A percentile compares a stretch with the other conserved stretches of the same genome.
Conservation (phyloP, 2,797 vertebrate genomes). For the Mastacembelus armatus region DNA sequence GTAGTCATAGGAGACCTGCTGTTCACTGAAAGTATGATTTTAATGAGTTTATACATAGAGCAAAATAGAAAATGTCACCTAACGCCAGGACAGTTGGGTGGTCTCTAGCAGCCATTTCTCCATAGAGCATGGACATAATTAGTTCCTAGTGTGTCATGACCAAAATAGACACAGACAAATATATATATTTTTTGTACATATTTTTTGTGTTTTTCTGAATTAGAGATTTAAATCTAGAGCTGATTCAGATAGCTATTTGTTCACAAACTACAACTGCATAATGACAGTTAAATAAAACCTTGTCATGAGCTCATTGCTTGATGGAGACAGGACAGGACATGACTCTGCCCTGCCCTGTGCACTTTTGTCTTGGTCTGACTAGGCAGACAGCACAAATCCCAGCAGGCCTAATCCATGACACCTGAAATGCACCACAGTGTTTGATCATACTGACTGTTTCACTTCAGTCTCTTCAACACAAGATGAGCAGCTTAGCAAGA, state of each 20-base stretch:
- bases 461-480: slow-evolving; percentile 1
- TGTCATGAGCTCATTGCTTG: not conserved
- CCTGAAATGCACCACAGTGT: slow-evolving; percentile 24
- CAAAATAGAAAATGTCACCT: too few species aligned
- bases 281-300: not conserved
- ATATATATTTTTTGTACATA: too few species aligned
- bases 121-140: too few species aligned
- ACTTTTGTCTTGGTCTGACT: slow-evolving; percentile 15
- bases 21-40: too few species aligned
- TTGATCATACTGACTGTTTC: slow-evolving; percentile 49
- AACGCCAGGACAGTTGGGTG: too few species aligned
- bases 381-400: slow-evolving; percentile 34
- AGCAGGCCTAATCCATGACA: slow-evolving; percentile 51
- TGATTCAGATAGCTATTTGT: not conserved
- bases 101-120: too few species aligned
- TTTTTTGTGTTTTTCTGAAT: too few species aligned
- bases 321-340: slow-evolving; percentile 17
- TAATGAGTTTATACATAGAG: too few species aligned
- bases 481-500: slow-evolving; percentile 37
- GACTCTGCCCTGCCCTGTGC: slow-evolving; percentile 5
- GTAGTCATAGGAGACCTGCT: too few species aligned
- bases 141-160: too few species aligned
- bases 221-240: not conserved
- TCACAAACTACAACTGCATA: not conserved
- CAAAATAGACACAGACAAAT: too few species aligned